These are phyloP conservation scores for Acanthosepion esculentum DNA, from an alignment of 2,888 invertebrate species.

Conservation along the genomic window DNA sequence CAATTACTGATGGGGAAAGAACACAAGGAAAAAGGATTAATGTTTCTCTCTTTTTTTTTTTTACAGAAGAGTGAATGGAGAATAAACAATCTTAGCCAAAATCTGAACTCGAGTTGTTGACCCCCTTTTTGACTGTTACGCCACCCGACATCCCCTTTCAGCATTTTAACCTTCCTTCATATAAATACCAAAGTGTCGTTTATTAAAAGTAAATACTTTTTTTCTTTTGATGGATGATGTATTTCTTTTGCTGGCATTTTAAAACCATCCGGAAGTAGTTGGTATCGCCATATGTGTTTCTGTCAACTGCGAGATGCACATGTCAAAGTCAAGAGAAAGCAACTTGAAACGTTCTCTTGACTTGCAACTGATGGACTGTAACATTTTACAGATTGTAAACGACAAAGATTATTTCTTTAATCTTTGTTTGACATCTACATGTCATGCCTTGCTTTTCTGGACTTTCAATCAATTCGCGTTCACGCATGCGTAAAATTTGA, in stretches of 20 bases:
- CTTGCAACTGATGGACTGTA: background rate
- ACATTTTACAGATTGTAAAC: background rate
- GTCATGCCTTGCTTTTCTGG: background rate
- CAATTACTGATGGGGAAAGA: no score
- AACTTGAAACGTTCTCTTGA: background rate
- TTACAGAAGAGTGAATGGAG: no score
- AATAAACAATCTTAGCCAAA: no score
- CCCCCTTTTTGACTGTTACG: background rate
- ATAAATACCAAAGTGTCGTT: background rate
- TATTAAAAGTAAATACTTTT: background rate
- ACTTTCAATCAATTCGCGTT: background rate
- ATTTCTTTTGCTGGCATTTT: background rate
- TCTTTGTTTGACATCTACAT: background rate
- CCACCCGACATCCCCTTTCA: background rate
- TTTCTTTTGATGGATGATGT: background rate
- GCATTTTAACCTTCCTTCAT: background rate
- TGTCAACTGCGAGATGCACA: background rate
- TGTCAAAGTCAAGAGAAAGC: background rate
- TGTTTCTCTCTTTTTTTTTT: no score
- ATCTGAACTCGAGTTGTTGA: no score
- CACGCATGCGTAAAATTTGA: background rate
- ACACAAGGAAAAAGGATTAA: no score
- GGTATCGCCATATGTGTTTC: background rate
- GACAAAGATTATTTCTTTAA: background rate
- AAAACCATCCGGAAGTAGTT: background rate